These are phyloP conservation scores for Hiodon tergisus DNA, from an alignment of 2,113 vertebrate genomes.

Conservation along the genomic window DNA sequence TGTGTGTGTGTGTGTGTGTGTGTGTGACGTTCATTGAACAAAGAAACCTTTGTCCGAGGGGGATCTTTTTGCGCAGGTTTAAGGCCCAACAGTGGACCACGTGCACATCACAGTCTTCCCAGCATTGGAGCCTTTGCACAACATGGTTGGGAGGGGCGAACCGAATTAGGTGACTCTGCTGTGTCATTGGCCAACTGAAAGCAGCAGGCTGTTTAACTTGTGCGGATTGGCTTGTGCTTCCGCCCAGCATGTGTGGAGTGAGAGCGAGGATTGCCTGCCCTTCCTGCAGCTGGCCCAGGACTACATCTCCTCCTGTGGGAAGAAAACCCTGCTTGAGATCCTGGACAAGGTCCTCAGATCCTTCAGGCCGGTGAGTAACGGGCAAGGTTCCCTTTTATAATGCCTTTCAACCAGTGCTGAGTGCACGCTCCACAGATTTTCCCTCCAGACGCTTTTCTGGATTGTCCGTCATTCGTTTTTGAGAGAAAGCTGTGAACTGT, in stretches of 20 bases:
- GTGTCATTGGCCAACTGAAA: conserved; percentile 15
- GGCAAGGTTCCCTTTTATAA: background rate
- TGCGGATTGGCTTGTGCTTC: conserved; percentile 34
- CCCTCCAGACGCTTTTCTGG: too few species aligned
- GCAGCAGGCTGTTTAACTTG: conserved; percentile 7
- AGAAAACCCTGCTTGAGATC: conserved; percentile 95
- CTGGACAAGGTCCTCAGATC: conserved; percentile 98
- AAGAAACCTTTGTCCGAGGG: background rate
- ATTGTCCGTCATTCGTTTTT: too few species aligned
- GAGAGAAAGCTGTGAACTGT: too few species aligned
- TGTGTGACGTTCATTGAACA: too few species aligned
- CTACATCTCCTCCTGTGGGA: conserved; percentile 96
- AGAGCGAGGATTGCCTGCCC: conserved; percentile 96
- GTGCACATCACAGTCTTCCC: too few species aligned
- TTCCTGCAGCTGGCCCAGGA: conserved; percentile 95
- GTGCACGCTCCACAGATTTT: too few species aligned
- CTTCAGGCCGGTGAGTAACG: conserved; percentile 85
- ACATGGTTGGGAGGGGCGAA: too few species aligned
- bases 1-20: too few species aligned
- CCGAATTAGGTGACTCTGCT: background rate
- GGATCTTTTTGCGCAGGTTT: background rate
- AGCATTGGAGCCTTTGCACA: too few species aligned
- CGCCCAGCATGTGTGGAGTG: conserved; percentile 92
- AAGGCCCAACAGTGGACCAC: background rate
- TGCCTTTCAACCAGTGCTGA: too few species aligned